These are phyloP conservation scores for Pissodes strobi DNA, from an alignment of 1,140 invertebrate genomes.

Conservation along the genomic window DNA sequence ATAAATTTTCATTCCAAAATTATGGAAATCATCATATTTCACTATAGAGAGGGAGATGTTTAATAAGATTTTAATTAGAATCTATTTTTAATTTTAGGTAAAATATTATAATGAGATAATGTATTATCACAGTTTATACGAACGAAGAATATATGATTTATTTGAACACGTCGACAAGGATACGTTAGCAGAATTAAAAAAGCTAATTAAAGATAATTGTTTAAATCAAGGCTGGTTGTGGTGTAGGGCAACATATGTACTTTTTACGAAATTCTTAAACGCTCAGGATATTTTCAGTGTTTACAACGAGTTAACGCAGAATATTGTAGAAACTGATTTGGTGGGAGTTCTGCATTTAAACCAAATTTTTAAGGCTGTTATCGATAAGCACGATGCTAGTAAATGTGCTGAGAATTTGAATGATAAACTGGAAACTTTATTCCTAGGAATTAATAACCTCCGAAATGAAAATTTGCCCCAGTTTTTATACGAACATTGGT, in stretches of 20 bases:
- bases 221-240: slow-evolving; percentile 36
- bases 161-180: not conserved
- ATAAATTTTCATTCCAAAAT: no score
- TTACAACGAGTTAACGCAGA: slow-evolving; percentile 25
- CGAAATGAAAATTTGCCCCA: slow-evolving; percentile 30
- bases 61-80: no score
- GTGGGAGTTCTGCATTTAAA: slow-evolving; percentile 42
- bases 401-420: no score
- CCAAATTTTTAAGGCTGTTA: no score
- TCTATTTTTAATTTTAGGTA: slow-evolving; percentile 47
- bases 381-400: no score
- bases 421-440: no score
- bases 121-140: slow-evolving; percentile 19
- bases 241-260: slow-evolving; percentile 34
- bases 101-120: slow-evolving; percentile 46
- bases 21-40: no score
- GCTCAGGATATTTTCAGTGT: not conserved
- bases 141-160: slow-evolving; percentile 4
- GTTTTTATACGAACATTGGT: slow-evolving; percentile 38
- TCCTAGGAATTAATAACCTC: slow-evolving; percentile 43
- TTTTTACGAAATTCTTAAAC: slow-evolving; percentile 26
- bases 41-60: no score
- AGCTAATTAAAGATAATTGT: slow-evolving; percentile 18
- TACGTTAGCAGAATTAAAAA: slow-evolving; percentile 12
- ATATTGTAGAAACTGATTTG: slow-evolving; percentile 17